Evolutionary conservation across 2,113 vertebrate genomes (phyloP), one percentile per base, ranked within the genome.

Genomic region (Salvelinus fontinalis): DNA sequence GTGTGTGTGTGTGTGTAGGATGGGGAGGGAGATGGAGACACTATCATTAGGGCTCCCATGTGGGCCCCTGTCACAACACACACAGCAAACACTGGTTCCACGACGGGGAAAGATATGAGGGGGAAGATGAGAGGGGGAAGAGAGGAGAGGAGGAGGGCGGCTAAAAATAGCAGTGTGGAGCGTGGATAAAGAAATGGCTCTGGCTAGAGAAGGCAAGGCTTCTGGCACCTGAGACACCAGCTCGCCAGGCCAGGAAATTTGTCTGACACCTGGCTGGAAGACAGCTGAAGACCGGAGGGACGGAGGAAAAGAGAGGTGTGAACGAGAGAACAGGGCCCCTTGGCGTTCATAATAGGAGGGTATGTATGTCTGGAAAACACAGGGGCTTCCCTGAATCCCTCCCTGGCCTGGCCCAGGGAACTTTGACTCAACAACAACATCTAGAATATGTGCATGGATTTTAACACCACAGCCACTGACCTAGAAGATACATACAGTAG

Each of bases 31-130:
- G 87, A 88, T 75, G 79, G 84, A 91, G 89, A 87, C 88, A 88
- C 87, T 90, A 88, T 92, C 88, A 83, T 89, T 90, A 91, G 80
- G 49, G 85, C 87, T 91, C 88, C 83, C 85, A 89, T 93, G 89
- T 81, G 89, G 91, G 92, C 73, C 87, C 82, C 84, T 84, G 88
- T 85, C 86, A 90, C 91, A 93, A 88, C 89, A 85, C 89, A 83
- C 83, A 65, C 74, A 62, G 79, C 83, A 86, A 89, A 90, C 85
- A 83, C 79, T 34, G 71, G 75, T 83, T 84, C 78, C 85, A 76
- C 79, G 70, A 84, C 22, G 27, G 22, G 29, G 16, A 18, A 0
- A 20, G 64, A 13, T 26, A 20, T 44, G 27, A 3, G 6, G 20
- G 22, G n/a, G 60, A 16, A 1, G 4, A 16, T 13, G 2, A 2